These are phyloP conservation scores for Pseudobourletiella spinata DNA, from an alignment of 1,140 invertebrate species.

Conservation along the genomic window DNA sequence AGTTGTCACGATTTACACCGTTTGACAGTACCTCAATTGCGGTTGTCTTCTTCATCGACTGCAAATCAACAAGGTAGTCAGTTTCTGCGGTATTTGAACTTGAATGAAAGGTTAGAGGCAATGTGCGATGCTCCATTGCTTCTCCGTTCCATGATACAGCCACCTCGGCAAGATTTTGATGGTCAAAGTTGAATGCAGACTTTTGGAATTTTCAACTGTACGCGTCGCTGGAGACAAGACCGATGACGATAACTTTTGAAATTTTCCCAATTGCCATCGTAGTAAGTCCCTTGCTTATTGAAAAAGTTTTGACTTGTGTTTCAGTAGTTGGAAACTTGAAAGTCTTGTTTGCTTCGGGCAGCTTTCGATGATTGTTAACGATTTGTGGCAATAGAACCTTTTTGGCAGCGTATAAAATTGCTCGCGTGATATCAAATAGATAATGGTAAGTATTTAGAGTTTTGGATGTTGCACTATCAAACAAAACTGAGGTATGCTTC, in stretches of 20 bases:
- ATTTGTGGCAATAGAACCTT: neutral
- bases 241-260: neutral
- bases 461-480: neutral
- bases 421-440: neutral
- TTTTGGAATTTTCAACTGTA: neutral
- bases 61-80: neutral
- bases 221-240: neutral
- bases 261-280: neutral
- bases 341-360: neutral
- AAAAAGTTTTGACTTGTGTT: neutral
- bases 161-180: neutral
- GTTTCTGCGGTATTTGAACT: neutral
- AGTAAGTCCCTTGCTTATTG: neutral
- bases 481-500: neutral
- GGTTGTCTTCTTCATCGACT: neutral
- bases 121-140: neutral
- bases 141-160: neutral
- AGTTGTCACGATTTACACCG: neutral
- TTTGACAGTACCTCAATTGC: neutral
- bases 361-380: neutral
- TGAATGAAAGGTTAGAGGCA: neutral
- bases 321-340: neutral
- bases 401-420: neutral
- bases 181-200: neutral
- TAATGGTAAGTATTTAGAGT: neutral